Conservation (phyloP, 1,140 invertebrate genomes). For the Meteorus sp. region DNA sequence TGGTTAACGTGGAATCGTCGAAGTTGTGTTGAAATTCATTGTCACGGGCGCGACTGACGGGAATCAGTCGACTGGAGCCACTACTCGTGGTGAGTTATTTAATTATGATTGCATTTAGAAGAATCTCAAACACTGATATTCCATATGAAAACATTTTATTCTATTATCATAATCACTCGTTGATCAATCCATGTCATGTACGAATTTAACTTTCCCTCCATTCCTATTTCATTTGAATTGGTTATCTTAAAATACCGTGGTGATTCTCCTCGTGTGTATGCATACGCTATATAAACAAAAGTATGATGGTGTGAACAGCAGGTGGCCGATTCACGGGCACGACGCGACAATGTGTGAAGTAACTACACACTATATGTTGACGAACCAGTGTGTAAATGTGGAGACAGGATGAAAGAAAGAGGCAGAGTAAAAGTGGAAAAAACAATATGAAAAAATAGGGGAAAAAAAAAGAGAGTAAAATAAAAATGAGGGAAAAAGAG, state of each 20-base stretch:
- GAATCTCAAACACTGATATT: too few species aligned
- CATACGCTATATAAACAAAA: slow-evolving; percentile 45
- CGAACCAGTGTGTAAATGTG: neutral
- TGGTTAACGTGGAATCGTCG: slow-evolving; percentile 19
- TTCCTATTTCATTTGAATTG: too few species aligned
- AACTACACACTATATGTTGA: too few species aligned
- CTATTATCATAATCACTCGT: too few species aligned
- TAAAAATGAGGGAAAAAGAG: neutral
- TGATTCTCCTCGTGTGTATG: too few species aligned
- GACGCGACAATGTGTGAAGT: slow-evolving; percentile 26
- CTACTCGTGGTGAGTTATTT: slow-evolving; percentile 52
- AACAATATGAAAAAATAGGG: neutral
- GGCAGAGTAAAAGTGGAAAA: slow-evolving; percentile 1
- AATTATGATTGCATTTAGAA: neutral
- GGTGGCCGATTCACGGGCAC: slow-evolving; percentile 42
- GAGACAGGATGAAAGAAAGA: neutral
- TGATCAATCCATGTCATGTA: slow-evolving; percentile 5
- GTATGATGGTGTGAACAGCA: slow-evolving; percentile 41
- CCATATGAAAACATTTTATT: too few species aligned
- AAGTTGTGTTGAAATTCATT: slow-evolving; percentile 16
- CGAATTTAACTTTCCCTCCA: slow-evolving; percentile 11
- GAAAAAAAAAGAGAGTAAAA: neutral
- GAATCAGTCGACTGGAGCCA: slow-evolving; percentile 42
- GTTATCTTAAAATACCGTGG: too few species aligned
- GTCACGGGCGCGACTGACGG: slow-evolving; percentile 31